These are phyloP conservation scores for Drosophila teissieri DNA, from an alignment of 1,140 invertebrate genomes.

Conservation along the genomic window DNA sequence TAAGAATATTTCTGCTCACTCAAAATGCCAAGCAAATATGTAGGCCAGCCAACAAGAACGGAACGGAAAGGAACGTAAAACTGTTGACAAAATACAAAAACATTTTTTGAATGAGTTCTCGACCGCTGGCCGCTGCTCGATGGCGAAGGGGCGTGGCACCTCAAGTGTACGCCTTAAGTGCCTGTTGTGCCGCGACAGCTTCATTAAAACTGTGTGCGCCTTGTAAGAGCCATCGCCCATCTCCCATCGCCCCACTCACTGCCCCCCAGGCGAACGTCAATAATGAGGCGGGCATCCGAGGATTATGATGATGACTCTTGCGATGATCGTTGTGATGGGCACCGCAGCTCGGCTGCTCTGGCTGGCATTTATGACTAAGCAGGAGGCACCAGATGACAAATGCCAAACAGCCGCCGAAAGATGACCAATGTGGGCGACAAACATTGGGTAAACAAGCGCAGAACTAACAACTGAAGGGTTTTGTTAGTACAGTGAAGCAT, in stretches of 20 bases:
- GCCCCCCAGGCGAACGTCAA: slow-evolving; percentile 29
- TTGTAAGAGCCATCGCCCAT: slow-evolving; percentile 31
- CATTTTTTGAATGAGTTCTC: slow-evolving; percentile 59
- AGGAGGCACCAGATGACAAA: slow-evolving; percentile 60
- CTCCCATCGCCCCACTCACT: not conserved
- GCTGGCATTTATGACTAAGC: slow-evolving; percentile 57
- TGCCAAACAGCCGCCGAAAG: slow-evolving; percentile 67
- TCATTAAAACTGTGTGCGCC: slow-evolving; percentile 61
- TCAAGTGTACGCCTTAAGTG: slow-evolving; percentile 68
- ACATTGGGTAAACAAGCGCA: slow-evolving; percentile 56
- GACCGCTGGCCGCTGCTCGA: not conserved
- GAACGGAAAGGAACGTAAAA: slow-evolving; percentile 46
- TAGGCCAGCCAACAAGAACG: slow-evolving; percentile 57
- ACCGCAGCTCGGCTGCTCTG: not conserved
- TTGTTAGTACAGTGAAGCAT: not conserved
- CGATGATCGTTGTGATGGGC: slow-evolving; percentile 9
- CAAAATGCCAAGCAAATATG: slow-evolving; percentile 73
- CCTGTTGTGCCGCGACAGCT: slow-evolving; percentile 66
- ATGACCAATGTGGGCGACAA: slow-evolving; percentile 48
- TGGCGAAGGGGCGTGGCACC: slow-evolving; percentile 49
- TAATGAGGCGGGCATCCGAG: slow-evolving; percentile 33
- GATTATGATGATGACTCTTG: slow-evolving; percentile 19
- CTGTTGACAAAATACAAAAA: slow-evolving; percentile 58
- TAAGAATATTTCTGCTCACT: slow-evolving; percentile 72
- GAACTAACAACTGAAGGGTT: slow-evolving; percentile 38